These are phyloP conservation scores for Helicorthomorpha holstii DNA, from an alignment of 1,140 invertebrate species.

Conservation along the genomic window DNA sequence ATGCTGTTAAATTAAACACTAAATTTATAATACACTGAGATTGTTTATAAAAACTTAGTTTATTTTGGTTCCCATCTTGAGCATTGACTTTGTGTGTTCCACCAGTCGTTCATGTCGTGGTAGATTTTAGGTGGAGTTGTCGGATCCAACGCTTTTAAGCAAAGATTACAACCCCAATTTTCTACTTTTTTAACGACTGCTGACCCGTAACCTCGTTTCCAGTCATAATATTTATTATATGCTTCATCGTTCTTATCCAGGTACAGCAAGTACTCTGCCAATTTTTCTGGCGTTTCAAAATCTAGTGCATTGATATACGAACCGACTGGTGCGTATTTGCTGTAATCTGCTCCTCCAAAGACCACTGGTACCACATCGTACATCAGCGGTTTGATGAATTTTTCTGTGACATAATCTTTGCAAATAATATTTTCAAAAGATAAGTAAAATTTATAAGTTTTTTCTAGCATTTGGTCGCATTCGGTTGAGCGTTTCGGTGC, in stretches of 20 bases:
- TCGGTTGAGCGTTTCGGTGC: slow-evolving; percentile 14
- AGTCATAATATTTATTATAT: slow-evolving; percentile 21
- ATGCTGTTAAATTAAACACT: too few species aligned
- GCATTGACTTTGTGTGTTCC: background rate
- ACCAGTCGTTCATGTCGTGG: background rate
- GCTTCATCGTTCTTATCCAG: slow-evolving; percentile 15
- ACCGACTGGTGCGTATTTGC: slow-evolving; percentile 18
- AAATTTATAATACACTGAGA: too few species aligned
- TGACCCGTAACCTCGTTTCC: slow-evolving; percentile 12
- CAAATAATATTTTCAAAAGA: slow-evolving; percentile 31
- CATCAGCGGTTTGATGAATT: slow-evolving; percentile 16
- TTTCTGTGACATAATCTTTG: slow-evolving; percentile 31
- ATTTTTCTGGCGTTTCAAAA: slow-evolving; percentile 15
- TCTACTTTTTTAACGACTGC: background rate
- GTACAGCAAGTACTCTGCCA: slow-evolving; percentile 17
- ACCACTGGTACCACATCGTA: slow-evolving; percentile 19
- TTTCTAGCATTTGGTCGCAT: slow-evolving; percentile 12
- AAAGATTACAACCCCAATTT: background rate
- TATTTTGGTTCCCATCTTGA: background rate
- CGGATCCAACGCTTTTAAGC: background rate
- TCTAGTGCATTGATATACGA: slow-evolving; percentile 25
- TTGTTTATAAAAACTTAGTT: too few species aligned
- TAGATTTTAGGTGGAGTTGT: background rate
- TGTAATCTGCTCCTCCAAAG: slow-evolving; percentile 24
- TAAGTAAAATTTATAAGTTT: slow-evolving; percentile 25